A percentile compares a stretch with the other conserved stretches of the same genome.
These are phyloP conservation scores for Kryphioiulus occultus DNA, from an alignment of 2,888 invertebrate species.

Conservation along the genomic window DNA sequence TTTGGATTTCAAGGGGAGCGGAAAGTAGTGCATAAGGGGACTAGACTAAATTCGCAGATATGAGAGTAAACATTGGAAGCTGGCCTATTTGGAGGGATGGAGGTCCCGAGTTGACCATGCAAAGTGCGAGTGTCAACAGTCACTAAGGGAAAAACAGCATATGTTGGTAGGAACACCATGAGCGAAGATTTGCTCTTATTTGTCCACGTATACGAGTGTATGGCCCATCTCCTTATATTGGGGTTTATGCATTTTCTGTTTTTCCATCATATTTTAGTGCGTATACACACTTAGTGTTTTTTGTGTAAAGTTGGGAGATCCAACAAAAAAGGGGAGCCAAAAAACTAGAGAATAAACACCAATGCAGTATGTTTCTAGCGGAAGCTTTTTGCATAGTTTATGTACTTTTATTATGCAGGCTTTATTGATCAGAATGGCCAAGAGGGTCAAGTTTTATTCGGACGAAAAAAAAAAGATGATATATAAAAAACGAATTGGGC, in stretches of 20 bases:
- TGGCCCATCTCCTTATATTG: neutral
- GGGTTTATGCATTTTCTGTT: neutral
- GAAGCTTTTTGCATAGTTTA: constrained; percentile 40
- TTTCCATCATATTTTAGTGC: constrained; percentile 35
- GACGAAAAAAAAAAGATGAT: constrained; percentile 11
- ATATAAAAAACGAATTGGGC: constrained; percentile 39
- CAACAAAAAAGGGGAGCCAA: neutral
- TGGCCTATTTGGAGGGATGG: neutral
- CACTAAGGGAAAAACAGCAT: constrained; percentile 43
- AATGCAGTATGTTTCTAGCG: constrained; percentile 1
- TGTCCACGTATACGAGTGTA: neutral
- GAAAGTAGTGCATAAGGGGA: neutral
- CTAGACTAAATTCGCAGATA: neutral
- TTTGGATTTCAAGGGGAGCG: neutral
- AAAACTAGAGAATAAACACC: constrained; percentile 37
- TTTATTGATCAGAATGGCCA: constrained; percentile 36
- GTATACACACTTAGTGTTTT: constrained; percentile 30
- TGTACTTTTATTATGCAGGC: constrained; percentile 40
- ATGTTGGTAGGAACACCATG: constrained; percentile 13
- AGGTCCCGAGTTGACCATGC: constrained; percentile 43
- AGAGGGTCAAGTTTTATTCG: constrained; percentile 32
- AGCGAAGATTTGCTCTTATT: constrained; percentile 2
- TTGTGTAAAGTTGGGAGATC: constrained; percentile 21
- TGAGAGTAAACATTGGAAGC: neutral
- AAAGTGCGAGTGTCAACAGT: constrained; percentile 47